phyloP scores from a whole-genome alignment of 2,888 invertebrate genomes.

The Trachelus tabidus region DNA sequence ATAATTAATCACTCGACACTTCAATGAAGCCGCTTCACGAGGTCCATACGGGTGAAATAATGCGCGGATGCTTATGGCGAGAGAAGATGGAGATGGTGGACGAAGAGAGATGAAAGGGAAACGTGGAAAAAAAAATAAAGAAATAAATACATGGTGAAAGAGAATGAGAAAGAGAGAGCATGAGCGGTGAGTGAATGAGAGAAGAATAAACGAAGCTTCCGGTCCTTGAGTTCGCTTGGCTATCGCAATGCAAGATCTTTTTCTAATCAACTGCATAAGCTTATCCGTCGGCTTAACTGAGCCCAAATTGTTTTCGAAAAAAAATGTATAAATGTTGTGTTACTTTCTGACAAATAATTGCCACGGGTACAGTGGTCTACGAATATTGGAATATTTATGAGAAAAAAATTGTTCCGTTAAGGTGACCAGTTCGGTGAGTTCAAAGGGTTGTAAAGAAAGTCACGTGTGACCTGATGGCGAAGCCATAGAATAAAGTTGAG shows the following conservation, averaged over 20 bases:
- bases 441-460: neutral
- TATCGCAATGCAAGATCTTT: neutral
- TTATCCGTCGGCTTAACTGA: neutral
- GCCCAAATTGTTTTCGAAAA: neutral
- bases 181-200: neutral
- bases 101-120: neutral
- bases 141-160: neutral
- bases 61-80: neutral
- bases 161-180: neutral
- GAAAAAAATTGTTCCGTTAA: neutral
- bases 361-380: neutral
- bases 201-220: neutral
- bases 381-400: too few relatives aligned
- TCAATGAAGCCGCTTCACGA: constrained; percentile 15
- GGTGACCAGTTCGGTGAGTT: neutral
- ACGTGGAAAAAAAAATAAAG: neutral
- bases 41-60: neutral
- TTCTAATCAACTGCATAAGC: too few relatives aligned
- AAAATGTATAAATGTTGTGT: neutral
- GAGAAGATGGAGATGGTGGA: neutral
- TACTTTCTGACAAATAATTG: neutral
- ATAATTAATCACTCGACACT: constrained; percentile 29
- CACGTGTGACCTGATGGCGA: neutral
- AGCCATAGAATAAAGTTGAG: neutral
- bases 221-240: too few relatives aligned